Evolutionary conservation across 2,797 vertebrate genomes (phyloP).

Genomic region (Helicolenus hilgendorfi): DNA sequence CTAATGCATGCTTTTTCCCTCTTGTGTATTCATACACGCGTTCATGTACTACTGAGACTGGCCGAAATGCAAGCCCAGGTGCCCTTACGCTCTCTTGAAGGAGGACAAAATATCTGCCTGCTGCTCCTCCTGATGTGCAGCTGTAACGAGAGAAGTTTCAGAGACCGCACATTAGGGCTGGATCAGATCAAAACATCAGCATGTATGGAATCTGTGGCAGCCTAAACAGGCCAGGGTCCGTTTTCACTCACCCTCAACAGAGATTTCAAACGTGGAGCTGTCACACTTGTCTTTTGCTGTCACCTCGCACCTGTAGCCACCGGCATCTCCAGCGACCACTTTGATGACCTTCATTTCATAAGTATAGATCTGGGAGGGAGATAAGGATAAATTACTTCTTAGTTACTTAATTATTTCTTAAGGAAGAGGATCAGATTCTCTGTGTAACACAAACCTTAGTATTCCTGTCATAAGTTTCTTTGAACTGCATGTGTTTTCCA

Average conservation of each 20-base stretch:
- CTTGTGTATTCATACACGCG: background rate
- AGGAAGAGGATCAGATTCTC: background rate
- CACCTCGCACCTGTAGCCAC: conserved; percentile 94
- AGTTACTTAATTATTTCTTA: background rate
- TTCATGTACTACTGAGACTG: background rate
- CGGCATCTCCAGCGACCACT: conserved; percentile 88
- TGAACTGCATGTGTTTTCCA: conserved; percentile 93
- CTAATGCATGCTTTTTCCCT: background rate
- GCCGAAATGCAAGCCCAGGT: conserved; percentile 20
- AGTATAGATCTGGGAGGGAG: conserved; percentile 87
- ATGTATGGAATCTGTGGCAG: conserved; percentile 24
- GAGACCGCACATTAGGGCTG: conserved; percentile 43
- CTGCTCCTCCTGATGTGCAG: conserved; percentile 73
- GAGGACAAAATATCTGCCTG: conserved; percentile 86
- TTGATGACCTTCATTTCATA: conserved; percentile 93
- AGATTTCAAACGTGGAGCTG: conserved; percentile 92
- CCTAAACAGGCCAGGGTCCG: background rate
- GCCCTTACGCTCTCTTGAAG: conserved; percentile 90
- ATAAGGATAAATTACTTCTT: background rate
- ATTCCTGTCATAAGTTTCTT: conserved; percentile 92
- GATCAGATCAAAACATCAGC: conserved; percentile 55
- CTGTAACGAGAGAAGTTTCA: conserved; percentile 81
- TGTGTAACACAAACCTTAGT: conserved; percentile 87
- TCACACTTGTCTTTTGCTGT: conserved; percentile 93
- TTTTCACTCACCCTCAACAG: conserved; percentile 90